Evolutionary conservation across 1,140 invertebrate species (phyloP), one percentile per base, ranked within the genome.

Genomic region (Drosophila equinoxialis): DNA sequence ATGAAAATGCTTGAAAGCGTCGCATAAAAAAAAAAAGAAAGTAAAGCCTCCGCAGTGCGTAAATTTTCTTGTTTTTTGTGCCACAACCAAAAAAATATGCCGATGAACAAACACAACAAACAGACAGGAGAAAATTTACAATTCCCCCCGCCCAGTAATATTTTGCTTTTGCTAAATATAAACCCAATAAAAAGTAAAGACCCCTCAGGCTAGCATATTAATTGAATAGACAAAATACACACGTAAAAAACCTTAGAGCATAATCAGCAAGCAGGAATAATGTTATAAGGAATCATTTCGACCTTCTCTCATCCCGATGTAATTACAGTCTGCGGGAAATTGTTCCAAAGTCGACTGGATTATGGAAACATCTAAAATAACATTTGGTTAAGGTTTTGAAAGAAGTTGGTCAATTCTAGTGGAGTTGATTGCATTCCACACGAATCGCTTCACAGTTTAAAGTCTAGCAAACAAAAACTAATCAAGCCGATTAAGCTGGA

Each of bases 11-110:
- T 75, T 75, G 75, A 69, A 55, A 30, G 6, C 74, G 57, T 59
- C 74, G 82, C 83, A 86, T 87, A 79, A 68, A 72, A 57, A 65
- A 75, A 79, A 79, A 83, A 11, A 51, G 45, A 51, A n/a, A 51
- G 45, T 17, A 76, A 65, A 79, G 68, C 60, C 67, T 76, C 72
- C 83, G 83, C 84, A 89, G 79, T 87, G 83, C 83, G 83, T 87
- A 83, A 87, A 84, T 87, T 87, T 87, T 72, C 63, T 33, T 39
- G 23, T 48, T 54, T 57, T 54, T 61, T 33, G 41, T 41, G 23
- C 26, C 55, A 26, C 65, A 59, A 37, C 11, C 26, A 58, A 35
- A 33, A 55, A 30, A 55, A 26, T 26, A 26, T 26, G 23, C 23
- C 23, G 23, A 26, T 3, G 23, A 23, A 30, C 23, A 14, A 48